Percentiles rank a stretch among this genome's conserved stretches.
These are phyloP conservation scores for Ischnura elegans DNA, from an alignment of 2,888 invertebrate genomes.

Conservation along the genomic window DNA sequence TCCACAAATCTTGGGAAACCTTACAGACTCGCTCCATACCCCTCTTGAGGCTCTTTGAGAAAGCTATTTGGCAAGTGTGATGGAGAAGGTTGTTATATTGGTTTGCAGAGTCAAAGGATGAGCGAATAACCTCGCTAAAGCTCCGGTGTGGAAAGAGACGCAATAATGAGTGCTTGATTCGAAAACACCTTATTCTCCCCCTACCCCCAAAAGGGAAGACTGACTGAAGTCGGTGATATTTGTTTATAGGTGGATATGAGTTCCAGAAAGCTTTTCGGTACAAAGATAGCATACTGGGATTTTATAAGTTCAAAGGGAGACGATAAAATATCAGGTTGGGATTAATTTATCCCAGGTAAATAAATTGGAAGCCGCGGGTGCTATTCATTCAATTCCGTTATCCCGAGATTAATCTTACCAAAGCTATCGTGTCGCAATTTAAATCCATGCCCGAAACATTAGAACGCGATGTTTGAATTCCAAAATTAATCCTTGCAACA, in stretches of 20 bases:
- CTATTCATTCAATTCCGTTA: neutral
- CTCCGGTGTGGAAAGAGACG: slow-evolving; percentile 1
- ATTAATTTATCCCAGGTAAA: slow-evolving; percentile 19
- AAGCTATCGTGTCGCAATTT: too few relatives aligned
- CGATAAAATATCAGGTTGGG: neutral
- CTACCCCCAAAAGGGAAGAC: neutral
- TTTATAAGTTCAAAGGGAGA: neutral
- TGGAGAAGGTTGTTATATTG: slow-evolving; percentile 50
- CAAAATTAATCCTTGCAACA: too few relatives aligned
- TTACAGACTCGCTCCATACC: neutral
- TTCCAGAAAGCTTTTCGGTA: neutral
- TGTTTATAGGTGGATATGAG: slow-evolving; percentile 13
- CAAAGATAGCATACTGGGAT: neutral
- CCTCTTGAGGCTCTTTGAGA: slow-evolving; percentile 36
- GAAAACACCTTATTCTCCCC: slow-evolving; percentile 26
- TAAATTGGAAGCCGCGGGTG: neutral
- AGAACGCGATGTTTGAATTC: too few relatives aligned
- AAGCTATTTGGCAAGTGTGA: slow-evolving; percentile 50
- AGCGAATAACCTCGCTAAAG: slow-evolving; percentile 22
- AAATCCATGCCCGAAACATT: too few relatives aligned
- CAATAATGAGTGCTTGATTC: slow-evolving; percentile 37
- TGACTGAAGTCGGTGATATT: neutral
- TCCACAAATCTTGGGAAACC: slow-evolving; percentile 54
- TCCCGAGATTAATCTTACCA: too few relatives aligned
- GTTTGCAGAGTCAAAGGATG: slow-evolving; percentile 43